Evolutionary conservation across 2,888 invertebrate species (phyloP).

Genomic region (Hanleya hanleyi): DNA sequence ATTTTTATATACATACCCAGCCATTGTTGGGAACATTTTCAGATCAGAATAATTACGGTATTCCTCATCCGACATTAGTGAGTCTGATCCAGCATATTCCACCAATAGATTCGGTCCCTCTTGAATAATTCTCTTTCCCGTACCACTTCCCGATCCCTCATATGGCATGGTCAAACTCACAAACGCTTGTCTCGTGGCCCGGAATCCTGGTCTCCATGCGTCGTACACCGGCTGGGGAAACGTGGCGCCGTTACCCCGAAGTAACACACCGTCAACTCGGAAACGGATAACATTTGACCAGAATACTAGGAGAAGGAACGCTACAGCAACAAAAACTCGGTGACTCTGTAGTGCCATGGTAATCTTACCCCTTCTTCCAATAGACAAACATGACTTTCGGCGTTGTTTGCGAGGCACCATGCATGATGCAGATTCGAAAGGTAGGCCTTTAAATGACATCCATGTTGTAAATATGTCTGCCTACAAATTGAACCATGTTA

Average conservation of each 20-base stretch:
- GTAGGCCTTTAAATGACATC: too few relatives aligned
- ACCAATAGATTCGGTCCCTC: background rate
- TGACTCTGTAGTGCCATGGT: too few relatives aligned
- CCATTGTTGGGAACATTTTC: conserved; percentile 4
- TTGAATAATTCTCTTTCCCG: conserved; percentile 8
- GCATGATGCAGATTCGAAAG: too few relatives aligned
- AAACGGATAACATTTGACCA: background rate
- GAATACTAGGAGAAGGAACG: too few relatives aligned
- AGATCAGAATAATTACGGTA: background rate
- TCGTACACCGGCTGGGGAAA: conserved; percentile 36
- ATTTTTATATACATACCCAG: background rate
- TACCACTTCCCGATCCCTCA: conserved; percentile 23
- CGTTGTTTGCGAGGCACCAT: too few relatives aligned
- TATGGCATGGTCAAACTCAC: conserved; percentile 17
- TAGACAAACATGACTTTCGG: too few relatives aligned
- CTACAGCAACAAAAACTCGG: too few relatives aligned
- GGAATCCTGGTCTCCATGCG: conserved; percentile 31
- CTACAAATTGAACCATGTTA: too few relatives aligned
- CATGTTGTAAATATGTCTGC: too few relatives aligned
- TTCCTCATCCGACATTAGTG: background rate
- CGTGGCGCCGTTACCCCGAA: conserved; percentile 28
- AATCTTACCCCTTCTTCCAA: too few relatives aligned
- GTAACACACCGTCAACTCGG: background rate
- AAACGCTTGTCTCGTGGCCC: conserved; percentile 13
- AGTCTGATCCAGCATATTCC: background rate